A percentile compares a stretch with the other conserved stretches of the same genome.
These are phyloP conservation scores for Zoanthus solanderi DNA, from an alignment of 92 coral and sea anemone species.

Conservation along the genomic window DNA sequence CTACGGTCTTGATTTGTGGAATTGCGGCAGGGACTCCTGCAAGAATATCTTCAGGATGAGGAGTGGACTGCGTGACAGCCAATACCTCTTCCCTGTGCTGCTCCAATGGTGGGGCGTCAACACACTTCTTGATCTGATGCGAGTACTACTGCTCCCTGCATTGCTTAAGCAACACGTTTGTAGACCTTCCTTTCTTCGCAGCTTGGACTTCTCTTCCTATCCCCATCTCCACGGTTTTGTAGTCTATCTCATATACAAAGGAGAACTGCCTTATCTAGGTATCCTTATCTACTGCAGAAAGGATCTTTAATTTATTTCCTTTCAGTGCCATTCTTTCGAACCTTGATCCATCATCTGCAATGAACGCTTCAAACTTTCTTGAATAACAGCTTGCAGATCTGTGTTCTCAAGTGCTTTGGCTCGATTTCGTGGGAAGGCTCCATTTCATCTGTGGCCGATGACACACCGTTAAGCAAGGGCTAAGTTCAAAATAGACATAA, in stretches of 20 bases:
- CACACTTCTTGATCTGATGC: constrained; percentile 50
- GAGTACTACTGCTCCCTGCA: constrained; percentile 50
- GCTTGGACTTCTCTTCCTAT: constrained; percentile 46
- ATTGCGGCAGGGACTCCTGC: constrained; percentile 9
- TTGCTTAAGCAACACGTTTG: constrained; percentile 51
- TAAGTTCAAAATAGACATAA: constrained; percentile 52
- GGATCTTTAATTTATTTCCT: constrained; percentile 57
- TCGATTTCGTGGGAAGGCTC: constrained; percentile 26
- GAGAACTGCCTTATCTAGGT: constrained; percentile 52
- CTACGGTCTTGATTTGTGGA: constrained; percentile 49
- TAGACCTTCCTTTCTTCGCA: constrained; percentile 38
- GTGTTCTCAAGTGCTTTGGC: constrained; percentile 35
- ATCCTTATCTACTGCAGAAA: constrained; percentile 50
- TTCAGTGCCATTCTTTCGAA: constrained; percentile 39
- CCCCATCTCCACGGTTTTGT: constrained; percentile 51
- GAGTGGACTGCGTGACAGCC: neutral
- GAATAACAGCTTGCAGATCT: constrained; percentile 46
- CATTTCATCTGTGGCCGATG: constrained; percentile 42
- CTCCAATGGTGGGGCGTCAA: constrained; percentile 36
- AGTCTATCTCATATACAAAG: constrained; percentile 53
- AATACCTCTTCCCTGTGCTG: neutral
- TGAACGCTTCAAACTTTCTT: constrained; percentile 42
- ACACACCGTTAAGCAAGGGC: constrained; percentile 49
- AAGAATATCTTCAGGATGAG: constrained; percentile 6
- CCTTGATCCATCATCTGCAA: constrained; percentile 30